phyloP scores from a whole-genome alignment of 2,888 invertebrate genomes.

The Caradrina kadenii region DNA sequence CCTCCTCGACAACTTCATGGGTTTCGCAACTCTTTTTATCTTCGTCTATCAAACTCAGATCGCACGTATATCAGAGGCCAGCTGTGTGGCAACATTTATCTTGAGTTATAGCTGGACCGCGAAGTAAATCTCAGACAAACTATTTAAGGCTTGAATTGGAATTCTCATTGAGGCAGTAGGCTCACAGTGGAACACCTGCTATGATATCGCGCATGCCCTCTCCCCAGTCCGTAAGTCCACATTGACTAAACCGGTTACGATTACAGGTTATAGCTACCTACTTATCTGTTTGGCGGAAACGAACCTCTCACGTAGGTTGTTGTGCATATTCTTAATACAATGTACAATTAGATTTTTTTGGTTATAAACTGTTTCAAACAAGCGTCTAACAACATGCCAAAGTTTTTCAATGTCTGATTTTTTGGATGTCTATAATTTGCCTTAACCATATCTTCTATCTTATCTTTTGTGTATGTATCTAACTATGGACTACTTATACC shows the following conservation, averaged over 20 bases:
- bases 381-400: conserved; percentile 36
- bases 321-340: conserved; percentile 77
- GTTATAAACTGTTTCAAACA: conserved; percentile 53
- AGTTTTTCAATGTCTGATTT: conserved; percentile 21
- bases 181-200: conserved; percentile 88
- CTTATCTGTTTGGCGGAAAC: conserved; percentile 89
- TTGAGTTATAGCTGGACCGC: conserved; percentile 60
- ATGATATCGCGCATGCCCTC: conserved; percentile 88
- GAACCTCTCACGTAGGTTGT: conserved; percentile 80
- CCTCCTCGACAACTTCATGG: conserved; percentile 59
- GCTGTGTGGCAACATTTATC: conserved; percentile 61
- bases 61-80: conserved; percentile 38
- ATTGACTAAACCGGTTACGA: conserved; percentile 89
- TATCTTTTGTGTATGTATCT: conserved; percentile 29
- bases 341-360: conserved; percentile 57
- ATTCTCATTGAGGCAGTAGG: conserved; percentile 89
- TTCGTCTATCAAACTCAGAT: conserved; percentile 50
- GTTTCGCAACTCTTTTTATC: conserved; percentile 58
- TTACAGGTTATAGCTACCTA: conserved; percentile 89
- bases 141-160: conserved; percentile 84
- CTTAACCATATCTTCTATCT: conserved; percentile 8
- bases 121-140: conserved; percentile 80
- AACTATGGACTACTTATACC: conserved; percentile 45
- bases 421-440: conserved; percentile 41
- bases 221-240: conserved; percentile 87